These are phyloP conservation scores for Pitangus sulphuratus DNA, from an alignment of 2,797 vertebrate genomes.

Conservation along the genomic window DNA sequence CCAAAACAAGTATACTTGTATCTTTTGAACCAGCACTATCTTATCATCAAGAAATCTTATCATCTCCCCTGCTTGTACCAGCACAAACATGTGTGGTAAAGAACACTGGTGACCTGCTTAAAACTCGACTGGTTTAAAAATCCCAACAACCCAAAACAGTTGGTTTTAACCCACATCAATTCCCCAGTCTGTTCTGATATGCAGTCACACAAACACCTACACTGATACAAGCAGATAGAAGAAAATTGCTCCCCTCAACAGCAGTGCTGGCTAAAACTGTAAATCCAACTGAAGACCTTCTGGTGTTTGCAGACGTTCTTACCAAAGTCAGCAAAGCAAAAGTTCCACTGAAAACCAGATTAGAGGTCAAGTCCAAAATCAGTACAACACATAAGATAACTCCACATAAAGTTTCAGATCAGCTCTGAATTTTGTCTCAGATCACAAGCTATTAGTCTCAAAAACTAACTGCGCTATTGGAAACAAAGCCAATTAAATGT, in stretches of 20 bases:
- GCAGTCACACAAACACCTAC: slow-evolving; percentile 57
- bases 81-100: not conserved
- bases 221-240: not conserved
- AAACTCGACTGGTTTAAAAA: not conserved
- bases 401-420: not conserved
- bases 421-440: not conserved
- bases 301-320: slow-evolving; percentile 35
- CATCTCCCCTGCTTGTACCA: not conserved
- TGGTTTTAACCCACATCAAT: slow-evolving; percentile 29
- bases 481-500: not conserved
- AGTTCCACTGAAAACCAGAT: slow-evolving; percentile 25
- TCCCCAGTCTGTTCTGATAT: slow-evolving; percentile 22
- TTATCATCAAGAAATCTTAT: not conserved
- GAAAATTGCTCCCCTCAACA: slow-evolving; percentile 32
- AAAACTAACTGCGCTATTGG: not conserved
- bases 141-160: not conserved
- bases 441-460: not conserved
- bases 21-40: not conserved
- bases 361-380: not conserved
- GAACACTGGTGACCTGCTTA: not conserved
- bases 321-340: slow-evolving; percentile 29
- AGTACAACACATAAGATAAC: not conserved
- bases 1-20: not conserved
- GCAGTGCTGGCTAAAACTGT: not conserved
- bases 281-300: slow-evolving; percentile 25